Conservation (phyloP, 2,888 invertebrate species). For the Cheilosia impressa region DNA sequence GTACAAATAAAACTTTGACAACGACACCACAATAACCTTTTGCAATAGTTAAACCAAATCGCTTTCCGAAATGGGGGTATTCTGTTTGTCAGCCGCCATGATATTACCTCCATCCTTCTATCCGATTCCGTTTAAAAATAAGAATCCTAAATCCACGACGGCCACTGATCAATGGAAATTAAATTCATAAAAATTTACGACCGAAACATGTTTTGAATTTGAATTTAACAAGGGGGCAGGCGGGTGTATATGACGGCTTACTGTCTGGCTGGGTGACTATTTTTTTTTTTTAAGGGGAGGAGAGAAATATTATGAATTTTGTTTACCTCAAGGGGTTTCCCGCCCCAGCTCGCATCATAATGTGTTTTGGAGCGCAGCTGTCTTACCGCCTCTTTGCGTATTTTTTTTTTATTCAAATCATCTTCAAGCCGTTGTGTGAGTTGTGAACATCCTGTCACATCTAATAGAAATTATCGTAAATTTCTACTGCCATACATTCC, state of each 20-base stretch:
- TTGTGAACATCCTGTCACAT: slow-evolving; percentile 61
- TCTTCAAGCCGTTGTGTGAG: slow-evolving; percentile 4
- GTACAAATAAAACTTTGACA: slow-evolving; percentile 16
- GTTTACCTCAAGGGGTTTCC: slow-evolving; percentile 34
- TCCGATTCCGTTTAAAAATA: slow-evolving; percentile 61
- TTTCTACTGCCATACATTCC: slow-evolving; percentile 34
- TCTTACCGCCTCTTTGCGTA: slow-evolving; percentile 47
- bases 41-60: slow-evolving; percentile 54
- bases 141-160: slow-evolving; percentile 45
- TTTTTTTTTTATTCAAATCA: slow-evolving; percentile 28
- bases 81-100: slow-evolving; percentile 39
- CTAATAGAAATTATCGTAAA: slow-evolving; percentile 66
- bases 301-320: slow-evolving; percentile 67
- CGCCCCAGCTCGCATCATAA: slow-evolving; percentile 11
- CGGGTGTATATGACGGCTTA: not conserved
- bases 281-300: slow-evolving; percentile 36
- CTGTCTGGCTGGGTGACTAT: slow-evolving; percentile 30
- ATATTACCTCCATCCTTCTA: slow-evolving; percentile 28
- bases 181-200: slow-evolving; percentile 74
- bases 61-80: slow-evolving; percentile 16
- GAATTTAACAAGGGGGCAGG: slow-evolving; percentile 51
- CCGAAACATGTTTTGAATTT: slow-evolving; percentile 71
- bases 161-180: slow-evolving; percentile 71
- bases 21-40: slow-evolving; percentile 44
- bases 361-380: slow-evolving; percentile 50